Evolutionary conservation across 2,888 invertebrate genomes (phyloP), one percentile per base, ranked within the genome.

Genomic region (Cetonia aurata): DNA sequence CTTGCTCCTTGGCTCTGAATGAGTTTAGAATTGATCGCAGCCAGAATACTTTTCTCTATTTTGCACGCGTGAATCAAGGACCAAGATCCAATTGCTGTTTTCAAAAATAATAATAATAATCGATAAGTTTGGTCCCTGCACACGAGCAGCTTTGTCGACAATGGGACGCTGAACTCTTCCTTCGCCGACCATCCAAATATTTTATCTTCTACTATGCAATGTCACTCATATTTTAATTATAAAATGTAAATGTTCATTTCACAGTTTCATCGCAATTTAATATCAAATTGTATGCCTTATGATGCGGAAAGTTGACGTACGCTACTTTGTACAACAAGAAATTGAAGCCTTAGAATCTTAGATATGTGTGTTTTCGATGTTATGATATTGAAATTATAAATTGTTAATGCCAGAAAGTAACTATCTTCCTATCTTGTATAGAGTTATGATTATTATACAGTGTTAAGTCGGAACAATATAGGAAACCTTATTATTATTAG

Each of bases 61-160:
- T 56, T n/a, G n/a, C n/a, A 31, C 15, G 15, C 48, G 48, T 17
- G 67, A 69, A 65, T 74, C 75, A 74, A 78, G 76, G 75, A 77
- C 75, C 77, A 76, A 75, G 74, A 75, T 75, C 69, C 67, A 69
- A 31, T 69, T 76, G 76, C 73, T 71, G 12, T 55, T 66, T 37
- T 37, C 37, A 37, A 8, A 10, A 37, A 37, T 71, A 72, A 73
- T 67, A 69, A 70, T 72, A 75, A 65, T 65, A 65, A 65, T 65
- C 37, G 73, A 71, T 72, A 77, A 78, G 76, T 78, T 77, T 79
- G 78, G 77, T 79, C 78, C 79, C 78, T 77, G 78, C 76, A 77
- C 77, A 72, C 77, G 73, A 72, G 71, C 69, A 70, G 72, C 69
- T 67, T 70, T 71, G 52, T 69, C 60, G 69, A 67, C 56, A 67